Evolutionary conservation across 2,888 invertebrate species (phyloP), one percentile per base, ranked within the genome.

Genomic region (Mythimna loreyi): DNA sequence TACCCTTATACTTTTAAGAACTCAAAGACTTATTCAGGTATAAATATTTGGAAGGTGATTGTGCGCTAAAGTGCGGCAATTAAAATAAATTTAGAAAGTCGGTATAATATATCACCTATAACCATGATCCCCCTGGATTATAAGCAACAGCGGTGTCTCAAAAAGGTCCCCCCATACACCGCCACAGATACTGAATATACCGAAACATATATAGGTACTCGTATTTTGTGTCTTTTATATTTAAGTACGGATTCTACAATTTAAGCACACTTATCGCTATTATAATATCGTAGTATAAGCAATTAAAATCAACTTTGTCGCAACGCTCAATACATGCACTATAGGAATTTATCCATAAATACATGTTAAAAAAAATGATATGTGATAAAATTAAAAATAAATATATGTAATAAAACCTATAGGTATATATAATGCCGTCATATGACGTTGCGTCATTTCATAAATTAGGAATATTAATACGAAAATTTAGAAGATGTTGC

Each of bases 101-200:
- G 52, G 57, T n/a, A n/a, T n/a, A 49, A 72, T 60, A 59, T 49
- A 71, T 63, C 13, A 21, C 33, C 33, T 72, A 60, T 23, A 72
- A 72, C 43, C 25, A 33, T 64, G n/a, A 56, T 64, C 19, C n/a
- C 43, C 25, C 53, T 53, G 72, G 53, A 78, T 74, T 71, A 59
- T 45, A 49, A 59, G 58, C 49, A 64, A 59, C 23, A 47, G 40
- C 59, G 49, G 49, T 58, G 33, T 62, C 11, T 36, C 59, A n/a
- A 23, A 62, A 65, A 33, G 43, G 55, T n/a, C n/a, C 30, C 59
- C 30, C 30, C 56, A 43, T 40, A 59, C 30, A 56, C 21, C 47
- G 49, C 40, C 16, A 28, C 49, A 43, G 21, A 33, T 50, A 72
- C 49, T 57, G 40, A 28, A n/a, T 49, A 25, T 76, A 33, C 25